Conservation (phyloP, 2,113 vertebrate species). For the Eupsittula cactorum region DNA sequence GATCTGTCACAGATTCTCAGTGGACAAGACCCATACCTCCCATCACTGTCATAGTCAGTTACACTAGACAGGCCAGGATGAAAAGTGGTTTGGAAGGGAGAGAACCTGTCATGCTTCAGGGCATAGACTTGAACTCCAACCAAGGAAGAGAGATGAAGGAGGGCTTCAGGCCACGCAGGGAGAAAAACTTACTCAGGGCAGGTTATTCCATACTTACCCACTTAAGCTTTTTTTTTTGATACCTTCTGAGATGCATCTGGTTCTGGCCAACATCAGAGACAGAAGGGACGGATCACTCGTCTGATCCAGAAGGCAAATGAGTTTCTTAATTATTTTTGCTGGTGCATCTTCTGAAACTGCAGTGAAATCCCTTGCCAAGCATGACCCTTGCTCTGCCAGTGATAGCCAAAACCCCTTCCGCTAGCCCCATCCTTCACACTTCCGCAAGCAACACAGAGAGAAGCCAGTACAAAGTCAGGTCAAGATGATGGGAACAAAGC, state of each 20-base stretch:
- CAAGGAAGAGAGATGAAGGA: slow-evolving; percentile 52
- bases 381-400: slow-evolving; percentile 53
- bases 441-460: slow-evolving; percentile 45
- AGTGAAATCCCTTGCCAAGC: slow-evolving; percentile 38
- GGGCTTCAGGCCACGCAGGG: slow-evolving; percentile 23
- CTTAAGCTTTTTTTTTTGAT: slow-evolving; percentile 39
- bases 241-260: slow-evolving; percentile 34
- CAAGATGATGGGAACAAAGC: slow-evolving; percentile 70
- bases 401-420: slow-evolving; percentile 62
- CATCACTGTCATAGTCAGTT: slow-evolving; percentile 54
- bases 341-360: background rate
- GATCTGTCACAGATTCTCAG: slow-evolving; percentile 51
- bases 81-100: slow-evolving; percentile 38
- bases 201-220: slow-evolving; percentile 57
- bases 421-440: slow-evolving; percentile 56
- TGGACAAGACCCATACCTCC: slow-evolving; percentile 58
- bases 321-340: slow-evolving; percentile 27
- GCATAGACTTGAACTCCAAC: slow-evolving; percentile 56
- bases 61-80: slow-evolving; percentile 49
- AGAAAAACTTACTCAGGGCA: slow-evolving; percentile 28
- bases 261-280: slow-evolving; percentile 50
- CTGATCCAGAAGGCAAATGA: slow-evolving; percentile 41
- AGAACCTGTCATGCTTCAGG: slow-evolving; percentile 45
- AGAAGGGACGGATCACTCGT: slow-evolving; percentile 15
- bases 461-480: slow-evolving; percentile 60